These are phyloP conservation scores for Melanotaenia parkinsoni DNA, from an alignment of 2,797 vertebrate species.

Conservation along the genomic window DNA sequence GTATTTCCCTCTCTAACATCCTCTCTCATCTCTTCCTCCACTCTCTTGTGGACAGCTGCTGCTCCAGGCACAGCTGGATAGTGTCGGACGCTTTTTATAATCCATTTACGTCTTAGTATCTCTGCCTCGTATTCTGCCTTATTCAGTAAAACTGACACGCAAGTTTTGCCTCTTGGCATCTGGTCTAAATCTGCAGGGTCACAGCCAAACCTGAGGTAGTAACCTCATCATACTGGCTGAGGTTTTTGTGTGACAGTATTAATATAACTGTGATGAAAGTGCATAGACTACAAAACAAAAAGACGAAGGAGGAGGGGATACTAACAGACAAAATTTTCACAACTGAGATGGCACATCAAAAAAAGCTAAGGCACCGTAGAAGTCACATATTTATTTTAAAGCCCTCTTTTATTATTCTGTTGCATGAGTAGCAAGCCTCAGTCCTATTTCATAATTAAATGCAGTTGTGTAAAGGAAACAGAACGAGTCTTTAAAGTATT, in stretches of 20 bases:
- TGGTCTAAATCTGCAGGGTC: constrained; percentile 59
- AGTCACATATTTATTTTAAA: constrained; percentile 68
- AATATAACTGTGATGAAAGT: constrained; percentile 59
- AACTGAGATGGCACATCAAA: constrained; percentile 64
- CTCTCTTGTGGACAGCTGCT: constrained; percentile 71
- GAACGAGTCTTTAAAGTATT: constrained; percentile 41
- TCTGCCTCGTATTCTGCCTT: constrained; percentile 54
- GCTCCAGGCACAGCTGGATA: constrained; percentile 77
- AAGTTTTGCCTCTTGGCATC: constrained; percentile 58
- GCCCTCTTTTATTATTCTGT: constrained; percentile 63
- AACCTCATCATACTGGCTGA: constrained; percentile 64
- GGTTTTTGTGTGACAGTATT: constrained; percentile 48
- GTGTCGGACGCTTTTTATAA: constrained; percentile 66
- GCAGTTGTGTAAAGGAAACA: constrained; percentile 24
- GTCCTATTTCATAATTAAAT: constrained; percentile 58
- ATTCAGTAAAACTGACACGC: constrained; percentile 66
- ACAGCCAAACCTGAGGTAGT: constrained; percentile 50
- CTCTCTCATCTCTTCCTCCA: constrained; percentile 39
- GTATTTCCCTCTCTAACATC: constrained; percentile 29
- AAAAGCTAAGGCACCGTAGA: constrained; percentile 43
- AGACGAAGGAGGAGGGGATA: constrained; percentile 3
- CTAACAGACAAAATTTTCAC: constrained; percentile 38
- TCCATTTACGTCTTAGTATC: constrained; percentile 73
- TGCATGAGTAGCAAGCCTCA: constrained; percentile 55
- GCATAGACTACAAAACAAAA: constrained; percentile 29